phyloP scores from a whole-genome alignment of 2,113 vertebrate species.

The Pygoscelis antarcticus region DNA sequence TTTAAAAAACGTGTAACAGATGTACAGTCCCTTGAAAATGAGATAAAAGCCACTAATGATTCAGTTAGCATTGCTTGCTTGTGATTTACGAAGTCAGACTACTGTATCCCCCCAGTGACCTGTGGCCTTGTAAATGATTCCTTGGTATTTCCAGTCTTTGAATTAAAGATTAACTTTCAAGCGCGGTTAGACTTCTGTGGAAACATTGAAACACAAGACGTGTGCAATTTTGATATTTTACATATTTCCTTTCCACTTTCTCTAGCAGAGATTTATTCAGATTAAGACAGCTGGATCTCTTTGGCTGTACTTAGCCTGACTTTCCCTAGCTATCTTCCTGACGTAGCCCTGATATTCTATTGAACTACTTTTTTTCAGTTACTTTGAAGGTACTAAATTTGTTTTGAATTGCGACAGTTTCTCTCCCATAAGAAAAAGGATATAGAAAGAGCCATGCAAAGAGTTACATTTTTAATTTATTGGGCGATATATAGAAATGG shows the following conservation, averaged over 20 bases:
- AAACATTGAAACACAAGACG: not conserved
- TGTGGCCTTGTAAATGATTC: slow-evolving; percentile 32
- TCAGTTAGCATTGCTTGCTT: not conserved
- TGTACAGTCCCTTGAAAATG: not conserved
- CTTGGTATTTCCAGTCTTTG: slow-evolving; percentile 29
- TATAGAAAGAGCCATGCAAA: not conserved
- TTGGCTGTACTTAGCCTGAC: not conserved
- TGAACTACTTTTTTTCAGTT: not conserved
- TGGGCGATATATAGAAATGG: not conserved
- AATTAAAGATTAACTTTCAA: slow-evolving; percentile 48
- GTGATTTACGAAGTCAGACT: slow-evolving; percentile 19
- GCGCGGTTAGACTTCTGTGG: not conserved
- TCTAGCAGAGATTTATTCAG: not conserved
- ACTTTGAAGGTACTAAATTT: not conserved
- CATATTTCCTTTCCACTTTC: not conserved
- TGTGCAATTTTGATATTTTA: not conserved
- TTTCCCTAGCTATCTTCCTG: not conserved
- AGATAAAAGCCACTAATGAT: slow-evolving; percentile 4
- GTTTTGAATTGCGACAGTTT: not conserved
- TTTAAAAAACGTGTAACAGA: not conserved
- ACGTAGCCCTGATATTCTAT: not conserved
- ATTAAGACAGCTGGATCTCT: not conserved
- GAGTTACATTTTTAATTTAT: not conserved
- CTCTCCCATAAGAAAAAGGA: not conserved
- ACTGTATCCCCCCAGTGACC: not conserved